These are phyloP conservation scores for Pararge aegeria DNA, from an alignment of 1,140 invertebrate species.

Conservation along the genomic window DNA sequence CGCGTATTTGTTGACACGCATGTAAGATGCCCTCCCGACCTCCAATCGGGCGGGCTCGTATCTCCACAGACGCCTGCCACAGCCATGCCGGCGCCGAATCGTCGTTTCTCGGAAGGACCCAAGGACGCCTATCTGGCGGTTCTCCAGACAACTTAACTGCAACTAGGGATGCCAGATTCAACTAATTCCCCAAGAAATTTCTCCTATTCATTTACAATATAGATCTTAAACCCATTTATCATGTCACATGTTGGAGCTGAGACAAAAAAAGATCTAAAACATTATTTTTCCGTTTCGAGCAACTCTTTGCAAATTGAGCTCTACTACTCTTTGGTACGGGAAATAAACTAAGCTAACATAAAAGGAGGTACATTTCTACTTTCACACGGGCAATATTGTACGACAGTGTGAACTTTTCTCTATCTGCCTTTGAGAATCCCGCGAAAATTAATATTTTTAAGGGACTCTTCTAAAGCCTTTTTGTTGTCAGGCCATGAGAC, in stretches of 20 bases:
- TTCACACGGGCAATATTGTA: no score
- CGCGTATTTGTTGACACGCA: neutral
- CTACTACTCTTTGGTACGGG: no score
- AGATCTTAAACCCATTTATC: neutral
- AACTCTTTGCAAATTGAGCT: no score
- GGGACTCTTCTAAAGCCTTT: no score
- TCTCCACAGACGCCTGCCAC: neutral
- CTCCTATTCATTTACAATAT: neutral
- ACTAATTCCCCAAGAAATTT: slow-evolving; percentile 1
- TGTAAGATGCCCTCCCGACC: neutral
- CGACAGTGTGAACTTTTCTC: no score
- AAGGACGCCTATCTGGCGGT: slow-evolving; percentile 50
- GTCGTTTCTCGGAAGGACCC: slow-evolving; percentile 40
- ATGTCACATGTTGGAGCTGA: neutral
- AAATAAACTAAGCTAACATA: no score
- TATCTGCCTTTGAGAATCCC: no score
- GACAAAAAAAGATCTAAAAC: neutral
- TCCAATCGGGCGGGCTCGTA: neutral
- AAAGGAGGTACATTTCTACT: no score
- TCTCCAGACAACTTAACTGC: slow-evolving; percentile 31
- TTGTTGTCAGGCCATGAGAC: no score
- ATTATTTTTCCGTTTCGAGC: no score
- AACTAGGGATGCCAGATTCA: neutral
- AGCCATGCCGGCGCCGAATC: slow-evolving; percentile 22
- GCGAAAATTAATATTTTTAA: no score